These are phyloP conservation scores for Dreissena polymorpha DNA, from an alignment of 1,140 invertebrate genomes.

Conservation along the genomic window DNA sequence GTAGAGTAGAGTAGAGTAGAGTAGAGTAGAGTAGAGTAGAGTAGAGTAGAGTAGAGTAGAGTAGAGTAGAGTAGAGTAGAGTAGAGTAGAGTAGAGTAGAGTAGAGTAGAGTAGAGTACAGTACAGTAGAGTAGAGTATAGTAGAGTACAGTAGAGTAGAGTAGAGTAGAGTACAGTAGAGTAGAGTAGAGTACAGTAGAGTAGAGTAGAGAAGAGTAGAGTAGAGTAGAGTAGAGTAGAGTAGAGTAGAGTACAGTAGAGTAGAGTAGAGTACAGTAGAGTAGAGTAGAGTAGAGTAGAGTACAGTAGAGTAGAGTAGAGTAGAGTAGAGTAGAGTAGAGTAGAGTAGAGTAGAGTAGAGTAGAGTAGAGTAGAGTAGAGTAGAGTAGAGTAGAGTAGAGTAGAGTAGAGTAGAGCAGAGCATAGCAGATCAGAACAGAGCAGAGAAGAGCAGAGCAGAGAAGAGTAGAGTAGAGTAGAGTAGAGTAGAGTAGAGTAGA, in stretches of 20 bases:
- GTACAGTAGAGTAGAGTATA: slow-evolving; percentile 11
- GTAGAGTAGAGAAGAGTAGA: not conserved
- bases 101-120: slow-evolving; percentile 17
- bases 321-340: too few relatives aligned
- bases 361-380: too few relatives aligned
- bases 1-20: not conserved
- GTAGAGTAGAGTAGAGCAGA: too few relatives aligned
- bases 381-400: too few relatives aligned
- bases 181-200: slow-evolving; percentile 9
- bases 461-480: too few relatives aligned
- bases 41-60: not conserved
- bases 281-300: not conserved
- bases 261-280: too few relatives aligned
- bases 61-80: slow-evolving; percentile 13
- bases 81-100: slow-evolving; percentile 35
- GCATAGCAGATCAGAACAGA: too few relatives aligned
- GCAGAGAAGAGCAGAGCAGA: too few relatives aligned
- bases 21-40: not conserved
- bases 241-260: too few relatives aligned
- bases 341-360: too few relatives aligned
- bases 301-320: not conserved
- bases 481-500: too few relatives aligned
- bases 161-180: slow-evolving; percentile 15
- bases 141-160: slow-evolving; percentile 14
- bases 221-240: not conserved